A percentile compares a stretch with the other conserved stretches of the same genome.
These are phyloP conservation scores for Pristionchus exspectatus DNA, from an alignment of 2,888 invertebrate species.

Conservation along the genomic window DNA sequence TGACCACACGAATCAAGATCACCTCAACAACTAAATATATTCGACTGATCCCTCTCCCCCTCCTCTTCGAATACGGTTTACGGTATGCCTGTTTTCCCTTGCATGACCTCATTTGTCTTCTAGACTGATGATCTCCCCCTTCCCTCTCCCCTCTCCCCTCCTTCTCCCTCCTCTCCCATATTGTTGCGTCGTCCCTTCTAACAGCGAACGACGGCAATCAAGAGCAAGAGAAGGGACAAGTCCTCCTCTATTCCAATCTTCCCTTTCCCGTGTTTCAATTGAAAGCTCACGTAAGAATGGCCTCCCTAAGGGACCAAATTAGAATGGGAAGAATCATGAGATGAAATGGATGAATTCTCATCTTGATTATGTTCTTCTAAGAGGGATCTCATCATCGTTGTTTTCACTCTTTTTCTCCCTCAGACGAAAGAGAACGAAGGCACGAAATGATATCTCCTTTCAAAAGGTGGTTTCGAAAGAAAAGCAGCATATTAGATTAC, in stretches of 20 bases:
- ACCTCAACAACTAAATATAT: constrained; percentile 56
- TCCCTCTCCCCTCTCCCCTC: neutral
- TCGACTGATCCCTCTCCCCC: no score
- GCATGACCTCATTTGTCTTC: constrained; percentile 35
- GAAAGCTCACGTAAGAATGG: neutral
- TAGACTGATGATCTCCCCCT: neutral
- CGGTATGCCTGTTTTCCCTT: neutral
- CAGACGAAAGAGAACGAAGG: constrained; percentile 4
- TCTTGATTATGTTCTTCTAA: constrained; percentile 5
- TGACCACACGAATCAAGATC: constrained; percentile 67
- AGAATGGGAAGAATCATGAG: constrained; percentile 14
- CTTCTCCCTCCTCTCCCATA: neutral
- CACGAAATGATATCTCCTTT: constrained; percentile 30
- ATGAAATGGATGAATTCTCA: neutral
- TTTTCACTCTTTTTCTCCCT: neutral
- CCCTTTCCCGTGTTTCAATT: constrained; percentile 24
- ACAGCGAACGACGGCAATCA: neutral
- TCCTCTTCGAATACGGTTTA: neutral
- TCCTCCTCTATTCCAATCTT: constrained; percentile 8
- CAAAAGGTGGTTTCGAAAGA: constrained; percentile 42
- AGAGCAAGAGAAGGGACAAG: neutral
- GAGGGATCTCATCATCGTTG: neutral
- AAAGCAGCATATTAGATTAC: constrained; percentile 47
- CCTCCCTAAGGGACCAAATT: neutral
- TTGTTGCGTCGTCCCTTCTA: neutral